Percentiles rank a stretch among this genome's conserved stretches.
Conservation (phyloP, 2,113 vertebrate species). For the Vulpes ferrilata region DNA sequence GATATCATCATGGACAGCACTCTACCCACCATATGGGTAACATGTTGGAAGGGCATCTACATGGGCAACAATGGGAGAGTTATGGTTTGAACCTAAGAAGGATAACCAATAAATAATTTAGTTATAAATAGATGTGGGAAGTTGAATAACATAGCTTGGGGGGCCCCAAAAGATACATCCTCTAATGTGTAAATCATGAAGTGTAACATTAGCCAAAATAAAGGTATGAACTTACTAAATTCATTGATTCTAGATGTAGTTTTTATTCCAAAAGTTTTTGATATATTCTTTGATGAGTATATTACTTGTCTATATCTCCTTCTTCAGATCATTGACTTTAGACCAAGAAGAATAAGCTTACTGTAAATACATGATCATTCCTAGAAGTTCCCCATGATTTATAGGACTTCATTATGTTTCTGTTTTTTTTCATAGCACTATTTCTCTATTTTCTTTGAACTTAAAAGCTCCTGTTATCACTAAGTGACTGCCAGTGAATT, state of each 20-base stretch:
- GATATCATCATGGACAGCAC: conserved; percentile 17
- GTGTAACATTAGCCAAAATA: background rate
- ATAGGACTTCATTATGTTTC: background rate
- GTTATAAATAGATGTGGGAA: background rate
- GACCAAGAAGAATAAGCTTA: background rate
- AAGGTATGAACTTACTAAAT: conserved; percentile 23
- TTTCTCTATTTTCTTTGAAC: conserved; percentile 35
- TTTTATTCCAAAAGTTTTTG: conserved; percentile 35
- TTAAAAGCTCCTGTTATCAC: background rate
- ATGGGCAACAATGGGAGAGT: conserved; percentile 2
- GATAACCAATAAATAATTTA: conserved; percentile 46
- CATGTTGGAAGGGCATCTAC: conserved; percentile 54
- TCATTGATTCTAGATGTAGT: conserved; percentile 32
- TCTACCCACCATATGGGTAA: conserved; percentile 24
- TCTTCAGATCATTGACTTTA: conserved; percentile 6
- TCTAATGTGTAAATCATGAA: background rate
- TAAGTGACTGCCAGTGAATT: background rate
- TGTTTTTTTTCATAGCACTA: background rate
- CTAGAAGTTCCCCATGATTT: background rate
- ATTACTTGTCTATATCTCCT: background rate
- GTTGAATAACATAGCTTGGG: background rate
- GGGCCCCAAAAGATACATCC: background rate
- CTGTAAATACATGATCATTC: background rate
- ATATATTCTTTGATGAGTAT: conserved; percentile 4
- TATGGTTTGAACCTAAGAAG: conserved; percentile 53